A percentile compares a stretch with the other conserved stretches of the same genome.
phyloP scores from a whole-genome alignment of 2,113 vertebrate genomes.

The Pardalotus punctatus region DNA sequence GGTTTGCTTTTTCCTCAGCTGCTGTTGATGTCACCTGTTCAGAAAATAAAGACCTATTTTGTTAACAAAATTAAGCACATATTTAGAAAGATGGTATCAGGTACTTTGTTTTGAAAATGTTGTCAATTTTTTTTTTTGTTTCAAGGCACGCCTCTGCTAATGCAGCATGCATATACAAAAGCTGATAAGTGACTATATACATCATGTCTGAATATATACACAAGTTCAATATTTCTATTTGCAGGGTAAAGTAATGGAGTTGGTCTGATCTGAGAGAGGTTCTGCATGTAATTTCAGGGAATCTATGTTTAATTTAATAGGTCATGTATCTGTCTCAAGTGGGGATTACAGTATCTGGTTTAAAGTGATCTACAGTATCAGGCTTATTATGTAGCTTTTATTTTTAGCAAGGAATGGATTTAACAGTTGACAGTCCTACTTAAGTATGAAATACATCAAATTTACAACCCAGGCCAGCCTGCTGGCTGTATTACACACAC shows the following conservation, averaged over 20 bases:
- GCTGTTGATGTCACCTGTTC: background rate
- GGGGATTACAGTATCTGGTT: constrained; percentile 62
- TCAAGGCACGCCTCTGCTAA: background rate
- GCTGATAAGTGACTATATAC: background rate
- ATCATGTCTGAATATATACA: constrained; percentile 10
- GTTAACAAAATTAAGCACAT: background rate
- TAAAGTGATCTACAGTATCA: constrained; percentile 63
- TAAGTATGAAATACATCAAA: constrained; percentile 54
- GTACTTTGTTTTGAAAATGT: background rate
- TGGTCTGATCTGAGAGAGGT: constrained; percentile 17
- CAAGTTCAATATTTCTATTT: constrained; percentile 60
- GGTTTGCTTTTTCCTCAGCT: background rate
- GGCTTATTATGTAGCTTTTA: constrained; percentile 65
- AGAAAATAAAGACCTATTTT: background rate
- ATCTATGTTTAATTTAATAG: constrained; percentile 69
- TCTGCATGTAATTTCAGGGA: constrained; percentile 53
- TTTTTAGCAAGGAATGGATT: constrained; percentile 65
- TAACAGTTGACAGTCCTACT: constrained; percentile 57
- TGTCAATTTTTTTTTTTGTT: background rate
- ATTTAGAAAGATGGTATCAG: background rate
- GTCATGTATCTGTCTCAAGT: constrained; percentile 65
- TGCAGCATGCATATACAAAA: constrained; percentile 14
- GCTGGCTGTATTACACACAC: background rate
- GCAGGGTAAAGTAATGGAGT: constrained; percentile 40
- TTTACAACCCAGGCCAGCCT: constrained; percentile 28